phyloP scores from a whole-genome alignment of 2,113 vertebrate species.

The Oncorhynchus mykiss region DNA sequence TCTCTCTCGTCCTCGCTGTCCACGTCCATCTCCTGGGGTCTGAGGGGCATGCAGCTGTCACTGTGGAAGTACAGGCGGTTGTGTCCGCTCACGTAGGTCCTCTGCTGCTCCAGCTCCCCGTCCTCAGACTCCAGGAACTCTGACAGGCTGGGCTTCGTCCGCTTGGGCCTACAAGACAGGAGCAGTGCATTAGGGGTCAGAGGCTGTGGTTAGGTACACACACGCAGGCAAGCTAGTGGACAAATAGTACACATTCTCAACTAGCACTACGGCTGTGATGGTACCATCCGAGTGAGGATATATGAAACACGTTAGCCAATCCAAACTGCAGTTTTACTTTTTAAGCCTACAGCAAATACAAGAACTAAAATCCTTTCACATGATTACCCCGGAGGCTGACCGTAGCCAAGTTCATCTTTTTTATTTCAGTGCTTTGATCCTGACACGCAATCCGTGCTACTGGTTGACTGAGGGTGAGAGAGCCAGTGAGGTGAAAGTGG shows the following conservation, averaged over 20 bases:
- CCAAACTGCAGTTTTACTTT: too few relatives aligned
- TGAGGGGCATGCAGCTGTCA: conserved; percentile 94
- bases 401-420: too few relatives aligned
- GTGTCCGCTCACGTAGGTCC: conserved; percentile 96
- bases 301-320: neutral
- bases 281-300: neutral
- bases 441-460: too few relatives aligned
- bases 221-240: too few relatives aligned
- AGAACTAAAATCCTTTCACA: too few relatives aligned
- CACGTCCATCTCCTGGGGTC: conserved; percentile 97
- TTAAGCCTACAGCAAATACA: too few relatives aligned
- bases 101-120: conserved; percentile 94
- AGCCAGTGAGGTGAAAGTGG: neutral
- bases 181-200: neutral
- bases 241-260: too few relatives aligned
- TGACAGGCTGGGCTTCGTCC: conserved; percentile 94
- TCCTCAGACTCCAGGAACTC: conserved; percentile 98
- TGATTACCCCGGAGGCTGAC: too few relatives aligned
- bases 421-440: too few relatives aligned
- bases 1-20: conserved; percentile 97
- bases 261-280: neutral
- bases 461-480: too few relatives aligned
- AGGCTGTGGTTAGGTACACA: too few relatives aligned
- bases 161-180: conserved; percentile 81
- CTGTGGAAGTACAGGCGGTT: conserved; percentile 98